Conservation (phyloP, 1,140 invertebrate genomes). For the Mamestra configurata region DNA sequence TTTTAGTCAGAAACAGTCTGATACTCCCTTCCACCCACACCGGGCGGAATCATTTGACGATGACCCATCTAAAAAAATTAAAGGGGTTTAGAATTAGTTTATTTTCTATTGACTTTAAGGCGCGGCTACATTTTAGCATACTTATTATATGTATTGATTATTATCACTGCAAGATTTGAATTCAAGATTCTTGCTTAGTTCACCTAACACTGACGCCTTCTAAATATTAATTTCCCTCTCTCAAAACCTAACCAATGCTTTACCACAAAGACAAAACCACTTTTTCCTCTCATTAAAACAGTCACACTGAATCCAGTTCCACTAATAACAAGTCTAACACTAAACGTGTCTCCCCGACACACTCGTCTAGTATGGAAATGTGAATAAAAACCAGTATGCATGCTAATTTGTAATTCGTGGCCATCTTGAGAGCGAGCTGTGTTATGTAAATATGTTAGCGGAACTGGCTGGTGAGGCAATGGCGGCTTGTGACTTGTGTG, state of each 20-base stretch:
- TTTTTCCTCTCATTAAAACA: conserved; percentile 5
- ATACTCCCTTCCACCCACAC: too few species aligned
- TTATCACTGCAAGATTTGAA: too few species aligned
- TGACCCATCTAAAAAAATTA: too few species aligned
- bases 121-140: too few species aligned
- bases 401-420: conserved; percentile 22
- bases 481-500: not conserved
- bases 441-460: conserved; percentile 37
- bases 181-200: too few species aligned
- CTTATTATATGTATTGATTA: too few species aligned
- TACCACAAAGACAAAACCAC: not conserved
- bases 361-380: conserved; percentile 10
- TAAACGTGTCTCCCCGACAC: not conserved
- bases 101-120: too few species aligned
- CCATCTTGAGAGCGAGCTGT: not conserved
- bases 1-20: too few species aligned
- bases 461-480: conserved; percentile 28
- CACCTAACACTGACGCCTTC: too few species aligned
- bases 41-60: too few species aligned
- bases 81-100: too few species aligned
- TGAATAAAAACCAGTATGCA: conserved; percentile 22
- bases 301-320: not conserved
- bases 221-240: not conserved
- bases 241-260: too few species aligned
- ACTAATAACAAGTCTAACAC: conserved; percentile 6